Conservation (phyloP, 1,140 invertebrate species). For the Conus ventricosus region DNA sequence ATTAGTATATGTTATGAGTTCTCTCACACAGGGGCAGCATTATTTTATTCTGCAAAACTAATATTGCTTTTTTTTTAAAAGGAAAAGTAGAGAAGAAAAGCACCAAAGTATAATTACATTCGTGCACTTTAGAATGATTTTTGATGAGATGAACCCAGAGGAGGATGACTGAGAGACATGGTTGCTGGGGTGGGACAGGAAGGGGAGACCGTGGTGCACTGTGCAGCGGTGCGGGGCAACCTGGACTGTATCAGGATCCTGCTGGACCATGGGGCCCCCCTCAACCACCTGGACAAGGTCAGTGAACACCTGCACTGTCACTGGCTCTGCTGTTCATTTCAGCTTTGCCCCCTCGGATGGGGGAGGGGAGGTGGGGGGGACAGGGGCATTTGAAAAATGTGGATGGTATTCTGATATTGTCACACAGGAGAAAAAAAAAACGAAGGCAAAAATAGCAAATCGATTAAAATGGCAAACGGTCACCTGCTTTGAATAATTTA, state of each 20-base stretch:
- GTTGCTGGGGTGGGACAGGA: constrained; percentile 73
- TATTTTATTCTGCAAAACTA: too few species aligned
- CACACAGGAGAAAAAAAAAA: too few species aligned
- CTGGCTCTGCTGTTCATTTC: too few species aligned
- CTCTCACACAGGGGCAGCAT: too few species aligned
- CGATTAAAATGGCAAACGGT: too few species aligned
- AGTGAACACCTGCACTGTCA: not conserved
- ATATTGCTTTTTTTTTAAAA: not conserved
- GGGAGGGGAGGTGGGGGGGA: too few species aligned
- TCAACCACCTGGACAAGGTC: constrained; percentile 82
- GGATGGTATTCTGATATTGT: too few species aligned
- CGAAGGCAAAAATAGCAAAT: too few species aligned
- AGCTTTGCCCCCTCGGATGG: too few species aligned
- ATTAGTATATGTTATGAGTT: too few species aligned
- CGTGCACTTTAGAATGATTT: not conserved
- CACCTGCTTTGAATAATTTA: too few species aligned
- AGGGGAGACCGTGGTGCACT: constrained; percentile 79
- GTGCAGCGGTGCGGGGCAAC: constrained; percentile 78
- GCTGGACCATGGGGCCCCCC: constrained; percentile 93
- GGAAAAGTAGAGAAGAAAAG: not conserved
- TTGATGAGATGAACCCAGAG: not conserved
- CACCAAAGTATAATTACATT: not conserved
- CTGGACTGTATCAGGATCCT: constrained; percentile 88
- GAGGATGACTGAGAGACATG: not conserved
- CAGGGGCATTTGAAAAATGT: too few species aligned